Conservation (phyloP, 2,797 vertebrate genomes). For the Rhabdophis nuchalis region DNA sequence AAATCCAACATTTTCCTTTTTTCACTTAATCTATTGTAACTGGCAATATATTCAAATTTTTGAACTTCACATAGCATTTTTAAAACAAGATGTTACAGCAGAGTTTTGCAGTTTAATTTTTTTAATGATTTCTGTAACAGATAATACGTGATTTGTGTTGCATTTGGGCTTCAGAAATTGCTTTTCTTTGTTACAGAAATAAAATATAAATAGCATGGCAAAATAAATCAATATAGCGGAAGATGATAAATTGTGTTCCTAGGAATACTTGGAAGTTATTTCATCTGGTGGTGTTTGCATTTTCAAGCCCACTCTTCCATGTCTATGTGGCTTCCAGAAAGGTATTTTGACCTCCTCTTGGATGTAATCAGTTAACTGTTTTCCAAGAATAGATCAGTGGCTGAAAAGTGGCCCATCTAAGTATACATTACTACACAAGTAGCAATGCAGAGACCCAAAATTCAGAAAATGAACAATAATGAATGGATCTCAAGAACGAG, state of each 20-base stretch:
- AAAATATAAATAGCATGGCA: neutral
- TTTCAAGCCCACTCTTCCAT: neutral
- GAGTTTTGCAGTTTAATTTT: neutral
- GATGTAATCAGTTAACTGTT: neutral
- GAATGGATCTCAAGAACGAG: neutral
- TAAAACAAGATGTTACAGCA: neutral
- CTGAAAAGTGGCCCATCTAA: neutral
- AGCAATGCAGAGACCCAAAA: neutral
- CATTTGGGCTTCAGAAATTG: neutral
- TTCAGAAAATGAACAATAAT: neutral
- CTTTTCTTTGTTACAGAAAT: neutral
- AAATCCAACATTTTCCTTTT: neutral
- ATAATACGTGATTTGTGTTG: neutral
- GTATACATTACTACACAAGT: neutral
- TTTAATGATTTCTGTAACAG: neutral
- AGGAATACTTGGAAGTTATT: neutral
- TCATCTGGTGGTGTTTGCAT: neutral
- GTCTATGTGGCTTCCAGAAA: neutral
- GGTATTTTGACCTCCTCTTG: neutral
- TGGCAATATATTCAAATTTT: neutral
- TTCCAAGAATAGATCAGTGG: neutral
- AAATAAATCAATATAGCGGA: neutral
- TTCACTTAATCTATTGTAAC: neutral
- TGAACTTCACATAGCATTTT: neutral
- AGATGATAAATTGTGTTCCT: neutral